Percentiles rank a stretch among this genome's conserved stretches.
Conservation (phyloP, 2,113 vertebrate genomes). For the Cephalopholis sonnerati region DNA sequence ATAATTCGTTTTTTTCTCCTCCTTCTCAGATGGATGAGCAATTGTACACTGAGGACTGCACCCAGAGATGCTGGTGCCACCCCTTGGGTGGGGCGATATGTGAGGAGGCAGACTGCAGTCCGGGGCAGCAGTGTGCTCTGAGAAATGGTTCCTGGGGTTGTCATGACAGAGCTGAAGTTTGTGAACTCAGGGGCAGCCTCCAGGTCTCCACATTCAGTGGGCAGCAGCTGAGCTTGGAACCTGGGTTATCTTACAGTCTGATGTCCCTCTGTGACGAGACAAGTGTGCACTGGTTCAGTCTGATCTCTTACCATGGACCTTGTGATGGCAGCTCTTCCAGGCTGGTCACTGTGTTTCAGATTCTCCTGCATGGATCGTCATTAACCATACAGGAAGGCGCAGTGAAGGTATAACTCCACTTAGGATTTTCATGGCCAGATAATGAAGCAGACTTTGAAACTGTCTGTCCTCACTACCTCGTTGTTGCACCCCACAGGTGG, state of each 20-base stretch:
- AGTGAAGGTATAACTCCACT: slow-evolving; percentile 17
- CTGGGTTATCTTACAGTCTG: slow-evolving; percentile 36
- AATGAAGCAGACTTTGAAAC: neutral
- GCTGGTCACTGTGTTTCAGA: slow-evolving; percentile 29
- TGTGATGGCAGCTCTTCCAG: slow-evolving; percentile 30
- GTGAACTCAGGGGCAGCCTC: slow-evolving; percentile 40
- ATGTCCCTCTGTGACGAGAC: slow-evolving; percentile 41
- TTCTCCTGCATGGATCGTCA: slow-evolving; percentile 51
- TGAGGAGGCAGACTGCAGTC: slow-evolving; percentile 35
- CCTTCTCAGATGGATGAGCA: slow-evolving; percentile 22
- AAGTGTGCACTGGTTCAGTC: slow-evolving; percentile 50
- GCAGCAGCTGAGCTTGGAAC: slow-evolving; percentile 26
- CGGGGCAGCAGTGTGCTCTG: slow-evolving; percentile 33
- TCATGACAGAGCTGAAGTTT: slow-evolving; percentile 27
- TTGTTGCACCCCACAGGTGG: slow-evolving; percentile 19
- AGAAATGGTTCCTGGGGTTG: slow-evolving; percentile 46
- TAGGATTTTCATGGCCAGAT: neutral
- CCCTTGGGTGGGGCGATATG: slow-evolving; percentile 35
- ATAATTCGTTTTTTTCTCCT: neutral
- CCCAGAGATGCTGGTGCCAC: slow-evolving; percentile 51
- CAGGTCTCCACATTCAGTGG: slow-evolving; percentile 45
- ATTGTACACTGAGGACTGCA: slow-evolving; percentile 39
- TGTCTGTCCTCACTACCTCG: neutral
- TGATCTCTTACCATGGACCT: slow-evolving; percentile 53
- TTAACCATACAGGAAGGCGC: slow-evolving; percentile 32